phyloP scores from a whole-genome alignment of 35 echinoderm and acorn worm genomes.

The Apostichopus parvimensis region DNA sequence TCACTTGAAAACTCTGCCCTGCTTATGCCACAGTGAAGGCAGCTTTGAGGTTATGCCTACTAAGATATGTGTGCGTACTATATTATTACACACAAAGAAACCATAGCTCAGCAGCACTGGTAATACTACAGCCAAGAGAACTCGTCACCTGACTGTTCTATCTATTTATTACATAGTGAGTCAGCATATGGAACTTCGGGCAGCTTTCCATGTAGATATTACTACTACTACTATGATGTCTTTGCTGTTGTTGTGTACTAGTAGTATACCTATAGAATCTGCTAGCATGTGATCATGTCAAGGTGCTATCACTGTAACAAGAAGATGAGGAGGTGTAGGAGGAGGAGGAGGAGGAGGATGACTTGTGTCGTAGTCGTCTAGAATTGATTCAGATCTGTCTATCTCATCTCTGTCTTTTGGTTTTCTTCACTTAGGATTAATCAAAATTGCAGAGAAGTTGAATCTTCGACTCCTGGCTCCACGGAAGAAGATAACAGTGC shows the following conservation, averaged over 20 bases:
- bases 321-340: background rate
- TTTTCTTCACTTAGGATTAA: constrained; percentile 68
- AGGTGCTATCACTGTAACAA: background rate
- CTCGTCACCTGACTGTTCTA: constrained; percentile 4
- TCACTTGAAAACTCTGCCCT: background rate
- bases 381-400: background rate
- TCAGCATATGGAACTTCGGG: constrained; percentile 7
- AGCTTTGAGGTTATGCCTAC: background rate
- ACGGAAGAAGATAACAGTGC: constrained; percentile 93
- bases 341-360: background rate
- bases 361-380: background rate
- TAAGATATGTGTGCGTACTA: constrained; percentile 1
- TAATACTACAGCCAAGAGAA: background rate
- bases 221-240: background rate
- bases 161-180: constrained; percentile 9
- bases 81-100: background rate
- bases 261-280: background rate
- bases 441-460: constrained; percentile 79
- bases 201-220: background rate
- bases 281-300: constrained; percentile 7
- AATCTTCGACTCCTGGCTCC: constrained; percentile 83
- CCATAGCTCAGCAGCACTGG: background rate
- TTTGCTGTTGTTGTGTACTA: background rate
- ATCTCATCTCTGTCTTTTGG: background rate
- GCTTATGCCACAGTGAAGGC: background rate